Evolutionary conservation across 2,113 vertebrate species (phyloP), one percentile per base, ranked within the genome.

Genomic region (Dipodomys spectabilis): DNA sequence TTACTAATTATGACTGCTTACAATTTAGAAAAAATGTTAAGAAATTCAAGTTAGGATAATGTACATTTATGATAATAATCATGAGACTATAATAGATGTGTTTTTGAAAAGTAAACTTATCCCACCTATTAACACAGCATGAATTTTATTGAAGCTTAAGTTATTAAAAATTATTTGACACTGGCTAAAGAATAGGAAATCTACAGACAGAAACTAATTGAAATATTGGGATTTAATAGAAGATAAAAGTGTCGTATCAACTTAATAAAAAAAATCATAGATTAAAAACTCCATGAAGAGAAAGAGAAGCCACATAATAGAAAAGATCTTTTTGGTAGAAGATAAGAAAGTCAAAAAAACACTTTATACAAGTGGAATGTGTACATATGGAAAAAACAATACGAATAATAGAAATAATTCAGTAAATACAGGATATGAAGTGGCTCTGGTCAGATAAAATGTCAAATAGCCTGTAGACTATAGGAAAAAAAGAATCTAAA

Each of bases 101-200:
- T 62, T 64, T 94, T 95, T 83, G 11, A 74, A 85, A 67, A 75
- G 71, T 39, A 28, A 88, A 35, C 39, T 80, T 94, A 16, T 15
- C 4, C 6, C 85, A 72, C n/a, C 4, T 91, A 5, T 25, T 84
- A 71, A 25, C 13, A 28, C 13, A 67, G 30, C 65, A 49, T 9
- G 60, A 49, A 65, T 32, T 86, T 67, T 44, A 87, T 25, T 77
- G 60, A 81, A 77, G 0, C 9, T 60, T 82, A 90, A 77, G 25
- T 23, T 85, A 86, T 67, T 86, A 65, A 93, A 74, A 82, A 39
- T 39, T 8, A n/a, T 85, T 62, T 93, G 62, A 20, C 16, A 49
- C 35, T 82, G 27, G 7, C 5, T 68, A 87, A 49, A 8, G 67
- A 91, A 68, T 72, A 45, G 60, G 62, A 1, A 95, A 49, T 64